These are phyloP conservation scores for Coptotermes formosanus DNA, from an alignment of 1,140 invertebrate genomes.

Conservation along the genomic window DNA sequence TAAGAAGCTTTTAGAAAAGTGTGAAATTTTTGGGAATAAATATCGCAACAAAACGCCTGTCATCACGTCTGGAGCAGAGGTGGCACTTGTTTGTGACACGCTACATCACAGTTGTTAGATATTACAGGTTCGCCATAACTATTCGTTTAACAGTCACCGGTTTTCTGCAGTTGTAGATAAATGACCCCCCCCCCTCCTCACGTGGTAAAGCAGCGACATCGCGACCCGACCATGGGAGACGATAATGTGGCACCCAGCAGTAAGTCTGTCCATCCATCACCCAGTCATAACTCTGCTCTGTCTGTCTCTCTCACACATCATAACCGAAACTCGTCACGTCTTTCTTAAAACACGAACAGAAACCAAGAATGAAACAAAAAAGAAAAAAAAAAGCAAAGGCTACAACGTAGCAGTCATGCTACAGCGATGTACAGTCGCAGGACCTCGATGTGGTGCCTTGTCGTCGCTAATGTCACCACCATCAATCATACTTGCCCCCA, in stretches of 20 bases:
- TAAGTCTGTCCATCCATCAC: neutral
- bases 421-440: neutral
- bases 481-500: neutral
- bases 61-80: no score
- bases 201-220: neutral
- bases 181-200: no score
- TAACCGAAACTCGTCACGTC: constrained; percentile 9
- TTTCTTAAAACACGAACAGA: neutral
- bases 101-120: no score
- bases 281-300: neutral
- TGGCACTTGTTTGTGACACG: no score
- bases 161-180: no score
- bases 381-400: neutral
- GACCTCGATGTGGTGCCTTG: neutral
- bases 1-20: no score
- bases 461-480: neutral
- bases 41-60: no score
- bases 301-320: neutral
- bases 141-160: no score
- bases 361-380: neutral
- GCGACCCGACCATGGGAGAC: neutral
- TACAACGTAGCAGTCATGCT: neutral
- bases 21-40: no score
- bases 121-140: no score
- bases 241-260: neutral